Conservation (phyloP, 1,140 invertebrate genomes). For the Hetaerina americana region DNA sequence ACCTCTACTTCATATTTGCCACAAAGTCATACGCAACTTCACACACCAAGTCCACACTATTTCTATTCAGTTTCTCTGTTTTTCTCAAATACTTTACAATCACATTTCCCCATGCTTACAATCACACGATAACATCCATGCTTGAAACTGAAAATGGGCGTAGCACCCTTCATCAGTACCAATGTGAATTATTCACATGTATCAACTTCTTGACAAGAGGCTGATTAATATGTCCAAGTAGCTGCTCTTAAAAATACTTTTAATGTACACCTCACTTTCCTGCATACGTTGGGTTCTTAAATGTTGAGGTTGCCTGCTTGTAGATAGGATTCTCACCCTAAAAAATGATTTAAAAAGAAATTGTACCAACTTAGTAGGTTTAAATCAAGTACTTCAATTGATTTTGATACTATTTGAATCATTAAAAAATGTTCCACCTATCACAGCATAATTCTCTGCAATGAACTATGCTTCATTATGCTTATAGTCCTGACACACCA, state of each 20-base stretch:
- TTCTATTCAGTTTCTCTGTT: too few relatives aligned
- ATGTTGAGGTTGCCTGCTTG: constrained; percentile 96
- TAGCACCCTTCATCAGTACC: not conserved
- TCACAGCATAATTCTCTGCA: not conserved
- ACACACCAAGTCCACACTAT: too few relatives aligned
- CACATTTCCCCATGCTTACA: too few relatives aligned
- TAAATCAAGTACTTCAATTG: too few relatives aligned
- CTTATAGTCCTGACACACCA: not conserved
- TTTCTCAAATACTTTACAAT: too few relatives aligned
- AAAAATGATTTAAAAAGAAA: constrained; percentile 25
- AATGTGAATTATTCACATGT: not conserved
- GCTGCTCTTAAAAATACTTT: not conserved
- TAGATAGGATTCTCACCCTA: constrained; percentile 98
- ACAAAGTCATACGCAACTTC: too few relatives aligned
- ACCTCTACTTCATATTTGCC: too few relatives aligned
- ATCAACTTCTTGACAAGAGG: not conserved
- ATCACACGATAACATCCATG: not conserved
- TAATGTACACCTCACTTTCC: constrained; percentile 38
- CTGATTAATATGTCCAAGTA: not conserved
- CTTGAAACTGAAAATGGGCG: not conserved
- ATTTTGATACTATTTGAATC: not conserved
- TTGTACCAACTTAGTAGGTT: not conserved
- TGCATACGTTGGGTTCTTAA: constrained; percentile 94
- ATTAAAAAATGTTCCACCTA: not conserved
- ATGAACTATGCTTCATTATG: not conserved